phyloP scores from a whole-genome alignment of 2,888 invertebrate species.

The Augiades crinisus region DNA sequence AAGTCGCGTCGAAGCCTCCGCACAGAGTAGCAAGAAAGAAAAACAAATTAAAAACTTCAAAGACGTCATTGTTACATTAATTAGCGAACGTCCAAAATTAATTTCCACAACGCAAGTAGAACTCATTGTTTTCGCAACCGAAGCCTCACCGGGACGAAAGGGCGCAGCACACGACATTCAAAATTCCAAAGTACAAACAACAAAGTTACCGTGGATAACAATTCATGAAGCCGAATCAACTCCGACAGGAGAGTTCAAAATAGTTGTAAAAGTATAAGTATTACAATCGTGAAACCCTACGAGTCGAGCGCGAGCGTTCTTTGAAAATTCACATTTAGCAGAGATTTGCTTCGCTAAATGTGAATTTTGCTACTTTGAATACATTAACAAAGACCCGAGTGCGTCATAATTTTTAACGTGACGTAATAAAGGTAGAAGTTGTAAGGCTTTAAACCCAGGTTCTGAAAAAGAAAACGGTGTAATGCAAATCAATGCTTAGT shows the following conservation, averaged over 20 bases:
- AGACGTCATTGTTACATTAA: slow-evolving; percentile 5
- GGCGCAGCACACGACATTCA: background rate
- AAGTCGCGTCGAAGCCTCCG: too few relatives aligned
- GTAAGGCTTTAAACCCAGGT: too few relatives aligned
- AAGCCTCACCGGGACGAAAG: background rate
- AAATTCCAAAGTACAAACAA: slow-evolving; percentile 3
- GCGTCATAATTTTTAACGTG: too few relatives aligned
- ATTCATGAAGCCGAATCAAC: background rate
- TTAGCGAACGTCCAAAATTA: slow-evolving; percentile 7
- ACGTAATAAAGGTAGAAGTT: too few relatives aligned
- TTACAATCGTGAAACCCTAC: background rate
- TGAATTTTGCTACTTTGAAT: too few relatives aligned
- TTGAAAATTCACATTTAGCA: background rate
- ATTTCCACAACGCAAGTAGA: background rate
- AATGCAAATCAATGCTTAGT: too few relatives aligned
- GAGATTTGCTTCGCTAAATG: too few relatives aligned
- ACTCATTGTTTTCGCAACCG: slow-evolving; percentile 8
- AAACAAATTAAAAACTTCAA: too few relatives aligned
- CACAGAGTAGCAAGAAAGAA: too few relatives aligned
- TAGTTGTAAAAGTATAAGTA: slow-evolving; percentile 1
- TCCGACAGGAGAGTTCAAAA: slow-evolving; percentile 7
- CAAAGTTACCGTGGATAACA: slow-evolving; percentile 1
- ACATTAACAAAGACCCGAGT: too few relatives aligned
- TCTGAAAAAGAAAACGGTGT: too few relatives aligned
- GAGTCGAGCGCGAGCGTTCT: background rate